These are phyloP conservation scores for Dascyllus trimaculatus DNA, from an alignment of 2,113 vertebrate species.

Conservation along the genomic window DNA sequence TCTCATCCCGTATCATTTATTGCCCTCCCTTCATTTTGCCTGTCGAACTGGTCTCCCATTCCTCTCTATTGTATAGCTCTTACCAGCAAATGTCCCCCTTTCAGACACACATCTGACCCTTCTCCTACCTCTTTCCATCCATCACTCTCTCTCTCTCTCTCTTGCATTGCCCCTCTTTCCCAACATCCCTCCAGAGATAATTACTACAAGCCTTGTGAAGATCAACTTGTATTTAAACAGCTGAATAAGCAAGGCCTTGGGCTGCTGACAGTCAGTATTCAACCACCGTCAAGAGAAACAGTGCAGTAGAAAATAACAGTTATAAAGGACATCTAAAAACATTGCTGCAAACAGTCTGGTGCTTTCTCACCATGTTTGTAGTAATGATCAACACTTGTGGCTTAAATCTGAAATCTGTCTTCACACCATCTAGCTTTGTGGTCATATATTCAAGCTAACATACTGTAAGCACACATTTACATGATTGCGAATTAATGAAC, in stretches of 20 bases:
- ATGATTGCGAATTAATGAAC: not conserved
- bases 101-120: conserved; percentile 45
- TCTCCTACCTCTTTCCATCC: conserved; percentile 54
- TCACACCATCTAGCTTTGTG: conserved; percentile 14
- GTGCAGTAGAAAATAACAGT: conserved; percentile 52
- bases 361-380: conserved; percentile 7
- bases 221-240: conserved; percentile 83
- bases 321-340: conserved; percentile 41
- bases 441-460: conserved; percentile 1
- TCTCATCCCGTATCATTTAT: conserved; percentile 3
- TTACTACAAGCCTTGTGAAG: conserved; percentile 79
- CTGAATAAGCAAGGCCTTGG: conserved; percentile 76
- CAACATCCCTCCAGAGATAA: conserved; percentile 68
- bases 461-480: not conserved
- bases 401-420: conserved; percentile 13
- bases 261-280: conserved; percentile 72
- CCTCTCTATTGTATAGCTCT: conserved; percentile 8
- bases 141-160: conserved; percentile 34
- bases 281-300: conserved; percentile 59
- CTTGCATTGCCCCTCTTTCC: conserved; percentile 22
- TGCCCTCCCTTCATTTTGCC: conserved; percentile 2
- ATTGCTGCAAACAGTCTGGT: not conserved
- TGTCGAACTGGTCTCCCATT: not conserved
- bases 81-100: conserved; percentile 36
- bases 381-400: not conserved